phyloP scores from a whole-genome alignment of 1,140 invertebrate genomes.

The Danaus melanippus region DNA sequence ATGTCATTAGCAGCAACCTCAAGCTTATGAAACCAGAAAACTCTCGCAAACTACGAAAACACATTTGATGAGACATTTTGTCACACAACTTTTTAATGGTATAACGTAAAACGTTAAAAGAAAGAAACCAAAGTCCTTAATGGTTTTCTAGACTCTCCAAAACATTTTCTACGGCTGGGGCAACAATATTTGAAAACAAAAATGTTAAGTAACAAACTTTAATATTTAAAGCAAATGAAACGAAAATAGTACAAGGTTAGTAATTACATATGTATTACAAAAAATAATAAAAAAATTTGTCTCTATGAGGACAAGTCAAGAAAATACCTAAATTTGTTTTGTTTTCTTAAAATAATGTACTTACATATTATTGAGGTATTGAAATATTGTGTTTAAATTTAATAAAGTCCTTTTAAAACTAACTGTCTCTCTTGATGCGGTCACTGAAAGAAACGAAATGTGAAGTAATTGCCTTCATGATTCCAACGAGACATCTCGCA shows the following conservation, averaged over 20 bases:
- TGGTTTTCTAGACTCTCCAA: slow-evolving; percentile 32
- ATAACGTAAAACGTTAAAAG: slow-evolving; percentile 35
- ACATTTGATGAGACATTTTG: slow-evolving; percentile 53
- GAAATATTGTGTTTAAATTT: too few relatives aligned
- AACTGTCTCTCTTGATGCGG: slow-evolving; percentile 5
- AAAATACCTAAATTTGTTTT: too few relatives aligned
- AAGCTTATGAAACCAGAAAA: slow-evolving; percentile 32
- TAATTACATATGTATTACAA: too few relatives aligned
- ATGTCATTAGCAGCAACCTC: slow-evolving; percentile 41
- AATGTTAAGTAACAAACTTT: too few relatives aligned
- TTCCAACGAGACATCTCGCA: slow-evolving; percentile 33
- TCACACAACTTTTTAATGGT: slow-evolving; percentile 56
- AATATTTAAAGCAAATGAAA: too few relatives aligned
- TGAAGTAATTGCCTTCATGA: slow-evolving; percentile 51
- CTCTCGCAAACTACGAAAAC: slow-evolving; percentile 45
- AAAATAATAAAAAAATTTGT: too few relatives aligned
- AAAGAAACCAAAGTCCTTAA: slow-evolving; percentile 46
- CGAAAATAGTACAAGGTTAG: too few relatives aligned
- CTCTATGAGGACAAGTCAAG: too few relatives aligned
- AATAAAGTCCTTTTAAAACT: too few relatives aligned
- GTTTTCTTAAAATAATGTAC: too few relatives aligned
- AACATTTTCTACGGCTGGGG: too few relatives aligned
- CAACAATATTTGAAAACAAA: too few relatives aligned
- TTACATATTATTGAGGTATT: neutral
- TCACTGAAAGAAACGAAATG: slow-evolving; percentile 31